Base-by-base conservation (phyloP, 2,888 invertebrate genomes). In the Mechanitis mazaeus region DNA sequence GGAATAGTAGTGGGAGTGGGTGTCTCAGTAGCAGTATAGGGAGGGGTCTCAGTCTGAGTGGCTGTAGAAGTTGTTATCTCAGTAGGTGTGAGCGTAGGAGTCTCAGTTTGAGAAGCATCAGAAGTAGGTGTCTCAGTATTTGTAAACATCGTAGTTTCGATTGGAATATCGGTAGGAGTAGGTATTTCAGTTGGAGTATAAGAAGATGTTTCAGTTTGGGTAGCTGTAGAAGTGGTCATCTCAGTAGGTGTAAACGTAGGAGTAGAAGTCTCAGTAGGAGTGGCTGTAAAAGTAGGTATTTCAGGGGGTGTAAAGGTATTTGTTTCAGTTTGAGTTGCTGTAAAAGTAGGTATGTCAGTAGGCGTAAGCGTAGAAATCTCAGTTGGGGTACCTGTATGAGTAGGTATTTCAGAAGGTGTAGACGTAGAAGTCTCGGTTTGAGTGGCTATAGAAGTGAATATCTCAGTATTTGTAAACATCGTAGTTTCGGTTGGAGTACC, bases 391-490 rank as follows among this genome's bases (percentile, higher is more conserved):
- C 3, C 42, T 68, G 38, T 55, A 38, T 45, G 20, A 33, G 46
- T 55, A 6, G 47, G 33, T 12, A 12, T n/a, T 33, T 54, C 56
- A 9, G 59, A n/a, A 11, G 56, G 28, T 11, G 57, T 60, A 20
- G 33, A 45, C 2, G 56, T 60, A 11, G 61, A 33, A 11, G 60
- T 56, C 54, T 66, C 60, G 28, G 65, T 60, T 4, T 66, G 58
- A 38, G 60, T 64, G 7, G 66, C 63, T 35, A 60, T 63, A 42
- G 57, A 42, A 33, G 28, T 58, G 7, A 45, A 33, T 9, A 38
- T 11, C 47, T 55, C 58, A n/a, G 58, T 57, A n/a, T 61, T 55
- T 11, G 61, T 55, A 9, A 64, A 46, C 1, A 50, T 59, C 9
- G 47, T 42, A 0, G 9, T 45, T 47, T 55, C 53, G 0, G 56